Percentiles rank a stretch among this genome's conserved stretches.
Evolutionary conservation across 1,140 invertebrate genomes (phyloP).

Genomic region (Mactra quadrangularis): DNA sequence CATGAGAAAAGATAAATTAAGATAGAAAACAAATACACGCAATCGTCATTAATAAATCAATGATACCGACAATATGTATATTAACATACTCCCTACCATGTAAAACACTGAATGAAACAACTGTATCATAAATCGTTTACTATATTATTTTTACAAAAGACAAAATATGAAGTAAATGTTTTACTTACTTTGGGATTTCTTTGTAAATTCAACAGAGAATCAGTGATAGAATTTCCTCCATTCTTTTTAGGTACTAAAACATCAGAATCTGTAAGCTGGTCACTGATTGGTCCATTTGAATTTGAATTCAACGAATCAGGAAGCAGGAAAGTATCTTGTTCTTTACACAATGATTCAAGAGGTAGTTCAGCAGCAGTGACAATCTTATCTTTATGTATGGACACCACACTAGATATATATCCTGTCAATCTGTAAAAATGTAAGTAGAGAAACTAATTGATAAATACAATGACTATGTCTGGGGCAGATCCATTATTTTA

Average conservation of each 20-base stretch:
- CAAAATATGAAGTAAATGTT: too few relatives aligned
- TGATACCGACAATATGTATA: too few relatives aligned
- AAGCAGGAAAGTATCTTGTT: slow-evolving; percentile 65
- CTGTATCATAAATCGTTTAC: too few relatives aligned
- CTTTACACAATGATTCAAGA: slow-evolving; percentile 75
- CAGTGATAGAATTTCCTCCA: slow-evolving; percentile 60
- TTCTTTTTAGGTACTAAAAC: slow-evolving; percentile 64
- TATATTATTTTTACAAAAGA: too few relatives aligned
- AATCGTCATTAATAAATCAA: too few relatives aligned
- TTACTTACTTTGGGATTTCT: slow-evolving; percentile 71
- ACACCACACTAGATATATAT: slow-evolving; percentile 66
- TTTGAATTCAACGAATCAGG: slow-evolving; percentile 63
- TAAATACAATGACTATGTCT: too few relatives aligned
- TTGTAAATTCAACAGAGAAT: slow-evolving; percentile 74
- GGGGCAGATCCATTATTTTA: too few relatives aligned
- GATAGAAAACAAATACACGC: too few relatives aligned
- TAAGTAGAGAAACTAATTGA: too few relatives aligned
- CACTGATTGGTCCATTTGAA: slow-evolving; percentile 48
- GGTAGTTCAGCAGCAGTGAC: slow-evolving; percentile 76
- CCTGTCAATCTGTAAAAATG: slow-evolving; percentile 69
- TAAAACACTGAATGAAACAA: too few relatives aligned
- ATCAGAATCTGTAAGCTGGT: slow-evolving; percentile 50
- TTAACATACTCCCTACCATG: too few relatives aligned
- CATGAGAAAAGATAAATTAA: too few relatives aligned
- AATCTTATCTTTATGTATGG: slow-evolving; percentile 61